phyloP scores from a whole-genome alignment of 2,113 vertebrate genomes.

The Sinocyclocheilus anshuiensis region DNA sequence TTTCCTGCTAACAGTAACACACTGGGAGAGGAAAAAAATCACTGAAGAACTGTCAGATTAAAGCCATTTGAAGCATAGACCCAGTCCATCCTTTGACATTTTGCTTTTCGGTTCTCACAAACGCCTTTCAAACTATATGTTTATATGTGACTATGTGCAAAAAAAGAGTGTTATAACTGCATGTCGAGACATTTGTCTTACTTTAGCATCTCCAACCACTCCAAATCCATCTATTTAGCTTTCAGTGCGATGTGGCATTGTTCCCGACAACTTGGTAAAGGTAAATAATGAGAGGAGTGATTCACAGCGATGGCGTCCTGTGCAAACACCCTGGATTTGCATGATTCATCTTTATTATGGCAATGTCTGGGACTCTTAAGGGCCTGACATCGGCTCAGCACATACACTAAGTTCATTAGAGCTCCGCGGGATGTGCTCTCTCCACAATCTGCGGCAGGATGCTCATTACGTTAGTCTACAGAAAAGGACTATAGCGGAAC shows the following conservation, averaged over 20 bases:
- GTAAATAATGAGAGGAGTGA: conserved; percentile 70
- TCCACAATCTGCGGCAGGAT: conserved; percentile 6
- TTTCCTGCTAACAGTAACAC: not conserved
- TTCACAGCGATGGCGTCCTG: conserved; percentile 60
- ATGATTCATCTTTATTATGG: conserved; percentile 72
- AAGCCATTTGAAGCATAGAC: not conserved
- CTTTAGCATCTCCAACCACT: conserved; percentile 49
- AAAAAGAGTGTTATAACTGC: not conserved
- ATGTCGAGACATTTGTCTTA: conserved; percentile 49
- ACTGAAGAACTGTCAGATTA: not conserved
- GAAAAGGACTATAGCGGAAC: not conserved
- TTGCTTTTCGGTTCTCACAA: not conserved
- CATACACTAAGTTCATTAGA: conserved; percentile 62
- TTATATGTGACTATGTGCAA: not conserved
- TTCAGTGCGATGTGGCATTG: conserved; percentile 37
- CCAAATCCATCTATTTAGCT: conserved; percentile 53
- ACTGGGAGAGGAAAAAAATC: not conserved
- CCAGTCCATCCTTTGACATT: not conserved
- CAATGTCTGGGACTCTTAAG: conserved; percentile 53
- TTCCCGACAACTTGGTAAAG: conserved; percentile 57
- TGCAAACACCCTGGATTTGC: conserved; percentile 59
- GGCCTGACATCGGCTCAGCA: conserved; percentile 46
- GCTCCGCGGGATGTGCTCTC: conserved; percentile 38
- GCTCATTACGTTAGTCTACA: conserved; percentile 4
- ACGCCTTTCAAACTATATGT: not conserved